Evolutionary conservation across 2,797 vertebrate species (phyloP).

Genomic region (Sebastes itinus): DNA sequence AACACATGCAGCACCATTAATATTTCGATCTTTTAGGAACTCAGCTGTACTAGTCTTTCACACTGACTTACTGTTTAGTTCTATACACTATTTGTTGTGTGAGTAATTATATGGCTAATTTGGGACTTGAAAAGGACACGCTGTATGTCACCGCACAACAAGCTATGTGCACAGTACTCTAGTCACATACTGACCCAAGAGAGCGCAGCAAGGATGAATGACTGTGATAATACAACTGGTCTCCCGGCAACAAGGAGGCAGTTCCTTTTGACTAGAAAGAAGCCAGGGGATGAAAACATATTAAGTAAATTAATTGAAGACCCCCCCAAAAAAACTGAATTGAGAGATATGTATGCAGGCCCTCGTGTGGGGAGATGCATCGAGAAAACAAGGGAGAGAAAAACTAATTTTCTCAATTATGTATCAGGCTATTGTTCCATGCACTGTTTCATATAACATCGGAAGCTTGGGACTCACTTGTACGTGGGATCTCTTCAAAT

Average conservation of each 20-base stretch:
- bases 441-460: slow-evolving; percentile 38
- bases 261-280: slow-evolving; percentile 62
- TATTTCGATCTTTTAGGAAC: not conserved
- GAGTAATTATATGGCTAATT: slow-evolving; percentile 57
- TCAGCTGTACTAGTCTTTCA: not conserved
- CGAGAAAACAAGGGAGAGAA: slow-evolving; percentile 52
- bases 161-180: slow-evolving; percentile 44
- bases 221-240: slow-evolving; percentile 66
- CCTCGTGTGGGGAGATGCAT: slow-evolving; percentile 59
- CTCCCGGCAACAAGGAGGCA: slow-evolving; percentile 65
- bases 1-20: not conserved
- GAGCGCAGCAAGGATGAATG: slow-evolving; percentile 70
- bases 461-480: slow-evolving; percentile 40
- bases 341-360: slow-evolving; percentile 41
- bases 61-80: not conserved
- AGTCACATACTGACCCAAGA: slow-evolving; percentile 65
- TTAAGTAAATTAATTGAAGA: slow-evolving; percentile 79
- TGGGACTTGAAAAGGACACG: slow-evolving; percentile 69
- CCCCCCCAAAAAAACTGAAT: slow-evolving; percentile 29
- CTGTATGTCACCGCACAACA: slow-evolving; percentile 62
- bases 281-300: slow-evolving; percentile 73
- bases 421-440: slow-evolving; percentile 64
- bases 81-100: slow-evolving; percentile 16
- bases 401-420: slow-evolving; percentile 78
- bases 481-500: slow-evolving; percentile 43